A percentile compares a stretch with the other conserved stretches of the same genome.
Evolutionary conservation across 2,113 vertebrate genomes (phyloP).

Genomic region (Dromaius novaehollandiae): DNA sequence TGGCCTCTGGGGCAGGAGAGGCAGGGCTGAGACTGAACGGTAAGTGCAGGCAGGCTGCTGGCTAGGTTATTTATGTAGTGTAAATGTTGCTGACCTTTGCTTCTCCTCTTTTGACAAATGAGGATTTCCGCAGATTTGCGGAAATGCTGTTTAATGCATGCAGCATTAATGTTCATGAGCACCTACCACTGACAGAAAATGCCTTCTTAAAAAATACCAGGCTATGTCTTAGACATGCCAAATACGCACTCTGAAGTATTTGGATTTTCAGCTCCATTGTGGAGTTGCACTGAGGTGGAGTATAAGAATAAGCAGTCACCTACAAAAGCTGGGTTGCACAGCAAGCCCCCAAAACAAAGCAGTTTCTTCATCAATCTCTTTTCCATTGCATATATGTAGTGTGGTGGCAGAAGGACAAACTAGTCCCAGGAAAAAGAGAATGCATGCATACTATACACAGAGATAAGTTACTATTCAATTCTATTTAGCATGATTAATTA

Average conservation of each 20-base stretch:
- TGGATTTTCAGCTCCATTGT: neutral
- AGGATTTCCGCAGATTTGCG: neutral
- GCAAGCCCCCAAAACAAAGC: neutral
- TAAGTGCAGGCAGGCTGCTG: neutral
- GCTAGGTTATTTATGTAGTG: neutral
- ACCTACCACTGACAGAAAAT: neutral
- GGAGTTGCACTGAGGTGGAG: neutral
- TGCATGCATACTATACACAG: neutral
- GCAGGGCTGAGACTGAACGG: neutral
- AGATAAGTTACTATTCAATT: neutral
- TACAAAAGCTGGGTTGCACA: neutral
- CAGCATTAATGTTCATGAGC: neutral
- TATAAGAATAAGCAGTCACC: neutral
- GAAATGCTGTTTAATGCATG: neutral
- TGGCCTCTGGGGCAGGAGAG: neutral
- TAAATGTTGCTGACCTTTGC: neutral
- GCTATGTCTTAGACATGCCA: neutral
- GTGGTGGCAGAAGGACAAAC: neutral
- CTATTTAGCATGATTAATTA: neutral
- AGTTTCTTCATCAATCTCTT: neutral
- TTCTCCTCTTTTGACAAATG: neutral
- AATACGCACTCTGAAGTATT: neutral
- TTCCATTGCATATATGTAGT: neutral
- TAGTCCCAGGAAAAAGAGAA: neutral
- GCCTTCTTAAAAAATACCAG: neutral